Conservation (phyloP, 2,113 vertebrate genomes). For the Megaleporinus macrocephalus region DNA sequence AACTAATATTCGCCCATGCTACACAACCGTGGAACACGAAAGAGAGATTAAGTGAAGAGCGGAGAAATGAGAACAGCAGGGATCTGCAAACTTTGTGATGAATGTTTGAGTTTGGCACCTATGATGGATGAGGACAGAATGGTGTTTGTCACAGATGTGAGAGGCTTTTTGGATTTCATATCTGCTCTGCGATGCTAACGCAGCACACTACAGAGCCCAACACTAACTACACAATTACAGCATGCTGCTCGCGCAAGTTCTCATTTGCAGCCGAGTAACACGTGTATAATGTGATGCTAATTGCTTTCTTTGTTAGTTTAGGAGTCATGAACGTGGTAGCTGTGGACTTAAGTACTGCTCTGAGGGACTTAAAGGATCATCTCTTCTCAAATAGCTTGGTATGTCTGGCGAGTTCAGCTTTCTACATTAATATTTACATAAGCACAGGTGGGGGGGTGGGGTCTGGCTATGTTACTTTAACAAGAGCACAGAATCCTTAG, state of each 20-base stretch:
- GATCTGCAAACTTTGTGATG: constrained; percentile 79
- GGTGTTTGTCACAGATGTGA: constrained; percentile 77
- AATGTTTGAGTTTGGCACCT: constrained; percentile 76
- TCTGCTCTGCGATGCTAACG: constrained; percentile 61
- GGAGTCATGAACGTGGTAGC: not conserved
- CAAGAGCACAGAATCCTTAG: too few species aligned
- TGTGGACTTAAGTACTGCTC: not conserved
- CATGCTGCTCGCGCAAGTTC: constrained; percentile 69
- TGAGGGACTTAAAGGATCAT: not conserved
- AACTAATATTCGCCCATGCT: constrained; percentile 64
- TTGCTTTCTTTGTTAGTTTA: constrained; percentile 16
- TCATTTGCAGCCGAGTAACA: constrained; percentile 54
- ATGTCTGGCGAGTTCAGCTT: too few species aligned
- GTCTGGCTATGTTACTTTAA: too few species aligned
- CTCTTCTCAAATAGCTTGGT: not conserved
- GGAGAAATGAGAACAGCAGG: constrained; percentile 63
- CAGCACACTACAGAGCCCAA: constrained; percentile 22
- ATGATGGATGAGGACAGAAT: constrained; percentile 78
- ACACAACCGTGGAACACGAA: constrained; percentile 41
- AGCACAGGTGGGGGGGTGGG: too few species aligned
- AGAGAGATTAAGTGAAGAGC: constrained; percentile 50
- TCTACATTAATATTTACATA: too few species aligned
- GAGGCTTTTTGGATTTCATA: constrained; percentile 71
- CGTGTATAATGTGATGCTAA: constrained; percentile 56
- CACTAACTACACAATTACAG: constrained; percentile 66